phyloP scores from a whole-genome alignment of 2,797 vertebrate species.

The Triplophysa yarkandensis region DNA sequence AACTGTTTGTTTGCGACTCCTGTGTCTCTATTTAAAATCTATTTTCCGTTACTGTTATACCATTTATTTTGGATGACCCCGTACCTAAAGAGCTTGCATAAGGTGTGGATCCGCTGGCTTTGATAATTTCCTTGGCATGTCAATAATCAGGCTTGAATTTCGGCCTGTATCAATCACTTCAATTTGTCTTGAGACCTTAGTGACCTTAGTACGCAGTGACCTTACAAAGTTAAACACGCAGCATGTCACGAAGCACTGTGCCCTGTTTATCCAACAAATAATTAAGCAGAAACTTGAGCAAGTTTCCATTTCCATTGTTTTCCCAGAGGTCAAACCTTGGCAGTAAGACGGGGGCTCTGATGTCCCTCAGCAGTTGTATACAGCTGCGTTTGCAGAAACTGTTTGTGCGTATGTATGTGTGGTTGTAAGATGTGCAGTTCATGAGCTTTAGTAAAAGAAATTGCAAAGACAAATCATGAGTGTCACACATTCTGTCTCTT shows the following conservation, averaged over 20 bases:
- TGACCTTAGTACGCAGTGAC: conserved; percentile 12
- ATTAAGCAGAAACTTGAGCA: conserved; percentile 34
- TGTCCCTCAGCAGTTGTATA: conserved; percentile 16
- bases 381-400: conserved; percentile 12
- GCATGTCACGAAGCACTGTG: neutral
- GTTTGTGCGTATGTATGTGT: neutral
- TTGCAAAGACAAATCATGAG: neutral
- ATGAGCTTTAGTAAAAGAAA: too few relatives aligned
- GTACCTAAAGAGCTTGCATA: neutral
- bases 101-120: neutral
- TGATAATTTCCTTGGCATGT: neutral
- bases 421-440: neutral
- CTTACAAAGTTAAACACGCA: neutral
- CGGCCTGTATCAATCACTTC: conserved; percentile 3
- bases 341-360: neutral
- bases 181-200: conserved; percentile 3
- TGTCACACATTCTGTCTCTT: neutral
- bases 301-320: conserved; percentile 29
- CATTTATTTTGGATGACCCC: neutral
- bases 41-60: neutral
- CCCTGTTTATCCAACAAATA: conserved; percentile 35
- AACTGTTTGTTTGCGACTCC: neutral
- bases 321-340: conserved; percentile 14
- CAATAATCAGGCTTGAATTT: neutral
- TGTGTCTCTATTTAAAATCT: neutral